Base-by-base conservation (phyloP, 1,140 invertebrate species). In the Drosophila bocki region DNA sequence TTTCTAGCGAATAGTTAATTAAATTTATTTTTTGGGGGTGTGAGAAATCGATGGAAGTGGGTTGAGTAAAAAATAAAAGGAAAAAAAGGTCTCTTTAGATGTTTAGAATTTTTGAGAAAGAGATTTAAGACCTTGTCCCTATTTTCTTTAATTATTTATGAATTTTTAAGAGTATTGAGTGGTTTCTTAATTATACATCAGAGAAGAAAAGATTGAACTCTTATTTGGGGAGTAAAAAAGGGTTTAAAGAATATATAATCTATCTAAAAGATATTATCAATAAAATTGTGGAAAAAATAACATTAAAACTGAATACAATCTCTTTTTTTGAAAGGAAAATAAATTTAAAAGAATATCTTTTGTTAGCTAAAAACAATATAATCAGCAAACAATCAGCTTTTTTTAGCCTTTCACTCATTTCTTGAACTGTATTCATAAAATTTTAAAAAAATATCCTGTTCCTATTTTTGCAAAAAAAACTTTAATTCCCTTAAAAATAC, bases 1-100 rank as follows among this genome's bases (percentile, higher is more conserved):
- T 42, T 71, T 19, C 62, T 39, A 22, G 32, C 19, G 22, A 50
- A 26, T 53, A 37, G 35, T 29, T 39, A 56, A 64, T 48, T 69
- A n/a, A 51, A 44, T 62, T 65, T 17, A 35, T 12, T 64, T 44
- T 65, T 26, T 7, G 17, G 19, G 13, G 41, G 39, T 13, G 11
- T 13, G 12, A 17, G 57, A 61, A 39, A 39, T n/a, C 19, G 4
- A 26, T 56, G 19, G 8, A 11, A 26, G 9, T 26, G 19, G 8
- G 2, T 56, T 56, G 35, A n/a, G 53, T 22, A 11, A 11, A 26
- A 32, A 26, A 39, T 26, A 0, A 22, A 37, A 6, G 1, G 2
- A 15, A 19, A 15, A 11, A 9, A 11, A 6, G 3, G 0, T 19
- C 3, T 8, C 17, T 13, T 5, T 15, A 37, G 12, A 19, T 8